Evolutionary conservation across 1,140 invertebrate genomes (phyloP).

Genomic region (Chionoecetes opilio): DNA sequence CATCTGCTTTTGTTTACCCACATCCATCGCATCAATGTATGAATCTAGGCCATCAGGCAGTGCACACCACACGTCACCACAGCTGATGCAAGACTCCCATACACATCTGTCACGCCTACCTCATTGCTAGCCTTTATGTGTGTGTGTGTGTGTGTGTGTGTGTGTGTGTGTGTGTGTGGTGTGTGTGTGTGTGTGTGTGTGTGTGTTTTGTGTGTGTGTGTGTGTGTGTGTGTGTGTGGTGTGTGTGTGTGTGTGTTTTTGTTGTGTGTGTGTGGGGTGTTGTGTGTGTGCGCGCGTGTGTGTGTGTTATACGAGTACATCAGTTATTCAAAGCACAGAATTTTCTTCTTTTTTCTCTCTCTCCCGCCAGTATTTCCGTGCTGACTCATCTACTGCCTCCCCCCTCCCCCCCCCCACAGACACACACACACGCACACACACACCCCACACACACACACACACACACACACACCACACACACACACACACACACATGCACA

Average conservation of each 20-base stretch:
- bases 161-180: constrained; percentile 16
- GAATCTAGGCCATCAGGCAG: not conserved
- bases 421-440: no score
- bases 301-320: not conserved
- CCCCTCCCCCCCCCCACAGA: not conserved
- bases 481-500: no score
- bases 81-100: not conserved
- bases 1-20: constrained; percentile 9
- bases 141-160: not conserved
- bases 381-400: not conserved
- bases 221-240: no score
- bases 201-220: no score
- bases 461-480: no score
- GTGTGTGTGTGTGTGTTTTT: no score
- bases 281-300: no score
- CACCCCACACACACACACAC: no score
- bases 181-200: not conserved
- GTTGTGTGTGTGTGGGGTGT: no score
- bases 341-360: not conserved
- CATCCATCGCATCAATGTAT: constrained; percentile 1
- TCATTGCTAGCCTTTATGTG: not conserved
- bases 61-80: not conserved
- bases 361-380: not conserved
- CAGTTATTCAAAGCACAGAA: not conserved
- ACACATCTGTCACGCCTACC: constrained; percentile 13